Percentiles rank a stretch among this genome's conserved stretches.
phyloP scores from a whole-genome alignment of 2,888 invertebrate genomes.

The Cabera pusaria region DNA sequence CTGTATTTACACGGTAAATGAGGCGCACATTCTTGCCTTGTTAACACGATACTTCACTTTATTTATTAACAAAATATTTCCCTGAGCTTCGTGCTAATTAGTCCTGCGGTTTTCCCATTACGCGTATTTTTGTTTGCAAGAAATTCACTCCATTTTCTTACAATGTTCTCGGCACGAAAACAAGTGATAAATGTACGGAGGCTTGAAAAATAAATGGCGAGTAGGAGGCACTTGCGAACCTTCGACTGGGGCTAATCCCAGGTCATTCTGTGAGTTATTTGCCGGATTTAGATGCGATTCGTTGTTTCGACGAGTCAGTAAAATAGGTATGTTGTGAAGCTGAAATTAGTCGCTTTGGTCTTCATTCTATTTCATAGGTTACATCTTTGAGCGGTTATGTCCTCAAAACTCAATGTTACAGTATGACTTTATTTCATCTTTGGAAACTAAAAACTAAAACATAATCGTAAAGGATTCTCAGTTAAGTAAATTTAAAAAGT shows the following conservation, averaged over 20 bases:
- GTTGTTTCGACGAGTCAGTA: too few species aligned
- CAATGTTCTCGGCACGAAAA: conserved; percentile 18
- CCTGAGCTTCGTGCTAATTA: conserved; percentile 18
- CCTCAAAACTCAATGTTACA: too few species aligned
- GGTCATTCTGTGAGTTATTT: conserved; percentile 5
- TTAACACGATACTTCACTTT: conserved; percentile 10
- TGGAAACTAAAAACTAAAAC: too few species aligned
- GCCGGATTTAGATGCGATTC: conserved; percentile 5
- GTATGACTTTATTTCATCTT: too few species aligned
- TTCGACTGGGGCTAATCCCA: conserved; percentile 14
- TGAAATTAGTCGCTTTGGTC: too few species aligned
- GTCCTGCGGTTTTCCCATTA: conserved; percentile 13
- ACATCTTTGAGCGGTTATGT: too few species aligned
- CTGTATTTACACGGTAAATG: too few species aligned
- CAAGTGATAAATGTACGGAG: conserved; percentile 26
- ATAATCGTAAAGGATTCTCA: too few species aligned
- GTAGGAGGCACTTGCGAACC: conserved; percentile 6
- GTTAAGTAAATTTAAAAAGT: too few species aligned
- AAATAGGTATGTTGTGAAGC: too few species aligned
- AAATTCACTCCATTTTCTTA: conserved; percentile 21
- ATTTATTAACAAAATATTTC: conserved; percentile 22
- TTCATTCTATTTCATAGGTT: too few species aligned
- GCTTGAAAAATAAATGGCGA: conserved; percentile 24
- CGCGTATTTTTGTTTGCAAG: conserved; percentile 19
- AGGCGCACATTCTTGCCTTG: too few species aligned